These are phyloP conservation scores for Callyntrura guangdongensis DNA, from an alignment of 2,888 invertebrate genomes.

Conservation along the genomic window DNA sequence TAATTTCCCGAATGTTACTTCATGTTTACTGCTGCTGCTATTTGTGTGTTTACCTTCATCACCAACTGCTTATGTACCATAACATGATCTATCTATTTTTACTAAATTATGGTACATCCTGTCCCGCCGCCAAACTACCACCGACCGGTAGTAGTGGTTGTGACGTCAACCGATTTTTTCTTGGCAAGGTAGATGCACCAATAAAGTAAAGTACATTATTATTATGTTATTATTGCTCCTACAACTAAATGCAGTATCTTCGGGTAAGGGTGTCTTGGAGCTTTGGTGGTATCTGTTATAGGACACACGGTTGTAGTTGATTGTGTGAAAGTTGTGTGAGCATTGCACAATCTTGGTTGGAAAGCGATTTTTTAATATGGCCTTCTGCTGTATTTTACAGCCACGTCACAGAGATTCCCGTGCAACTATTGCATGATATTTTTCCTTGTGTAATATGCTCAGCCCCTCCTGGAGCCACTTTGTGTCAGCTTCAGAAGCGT, in stretches of 20 bases:
- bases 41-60: constrained; percentile 3
- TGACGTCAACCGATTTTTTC: constrained; percentile 69
- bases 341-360: constrained; percentile 23
- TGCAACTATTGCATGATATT: background rate
- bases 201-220: constrained; percentile 21
- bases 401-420: background rate
- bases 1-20: constrained; percentile 67
- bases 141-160: constrained; percentile 42
- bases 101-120: constrained; percentile 45
- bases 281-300: background rate
- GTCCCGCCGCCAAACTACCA: background rate
- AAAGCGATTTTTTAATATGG: constrained; percentile 37
- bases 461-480: constrained; percentile 75
- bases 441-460: background rate
- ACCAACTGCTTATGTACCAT: constrained; percentile 24
- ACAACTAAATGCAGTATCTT: background rate
- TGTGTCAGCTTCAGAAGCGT: constrained; percentile 71
- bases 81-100: constrained; percentile 50
- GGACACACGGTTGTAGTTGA: background rate
- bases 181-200: constrained; percentile 52
- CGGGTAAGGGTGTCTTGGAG: background rate
- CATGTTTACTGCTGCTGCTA: constrained; percentile 28
- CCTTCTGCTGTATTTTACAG: background rate
- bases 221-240: background rate
- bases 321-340: background rate